Base-by-base conservation (phyloP, 2,888 invertebrate species). In the Sphaeridia pumilis region DNA sequence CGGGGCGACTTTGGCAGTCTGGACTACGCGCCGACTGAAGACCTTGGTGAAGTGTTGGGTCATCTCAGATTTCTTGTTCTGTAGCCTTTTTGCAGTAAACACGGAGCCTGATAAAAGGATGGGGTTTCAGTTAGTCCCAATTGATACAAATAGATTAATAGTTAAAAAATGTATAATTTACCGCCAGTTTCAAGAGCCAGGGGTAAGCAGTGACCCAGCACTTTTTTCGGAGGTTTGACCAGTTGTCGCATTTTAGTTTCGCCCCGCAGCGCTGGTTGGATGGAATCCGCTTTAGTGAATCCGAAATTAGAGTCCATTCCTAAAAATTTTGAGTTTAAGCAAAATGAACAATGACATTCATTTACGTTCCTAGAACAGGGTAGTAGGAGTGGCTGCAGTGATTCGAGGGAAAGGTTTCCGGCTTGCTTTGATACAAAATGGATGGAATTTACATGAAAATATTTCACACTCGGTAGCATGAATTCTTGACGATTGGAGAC, bases 151-250 rank as follows among this genome's bases (percentile, higher is more conserved):
- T 10, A 7, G 31, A 31, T 31, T 14, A 7, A 10, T 10, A 31
- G 14, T 31, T 31, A 7, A 31, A 31, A 31, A 31, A 31, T 31
- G 7, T 31, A 10, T 10, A 14, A 60, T 69, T 70, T 74, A 78
- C 87, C 90, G 66, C 88, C 87, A 2, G 87, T 87, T 70, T 89
- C 87, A 63, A 89, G 69, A 0, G 89, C 85, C 21, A 90, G 73
- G 0, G 87, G 83, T 1, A 82, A 79, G 67, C 90, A 90, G 43
- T 83, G 76, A 20, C 87, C 87, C 25, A 88, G 72, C 55, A 78
- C 78, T 54, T 78, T 78, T 68, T 87, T 87, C 1, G 87, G 83
- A 57, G 85, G 71, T 54, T 78, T 81, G 22, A 86, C 80, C 69
- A 86, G 83, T 56, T 80, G 78, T 57, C 83, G 74, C 5, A 88